phyloP scores from a whole-genome alignment of 2,113 vertebrate species.

The Dermatemys mawii region DNA sequence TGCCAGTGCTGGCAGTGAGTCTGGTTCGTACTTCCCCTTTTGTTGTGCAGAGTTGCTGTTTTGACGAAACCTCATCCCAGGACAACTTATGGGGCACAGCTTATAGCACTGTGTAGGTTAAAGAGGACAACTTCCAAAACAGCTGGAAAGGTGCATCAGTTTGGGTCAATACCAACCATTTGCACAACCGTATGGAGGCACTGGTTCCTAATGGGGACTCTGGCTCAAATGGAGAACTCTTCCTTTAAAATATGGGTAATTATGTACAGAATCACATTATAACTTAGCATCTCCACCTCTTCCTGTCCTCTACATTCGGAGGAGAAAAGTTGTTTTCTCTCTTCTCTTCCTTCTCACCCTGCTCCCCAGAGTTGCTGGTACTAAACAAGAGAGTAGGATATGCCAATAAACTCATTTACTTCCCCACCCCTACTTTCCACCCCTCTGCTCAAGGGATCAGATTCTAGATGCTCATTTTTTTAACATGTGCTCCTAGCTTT shows the following conservation, averaged over 20 bases:
- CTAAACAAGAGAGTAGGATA: neutral
- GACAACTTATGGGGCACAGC: neutral
- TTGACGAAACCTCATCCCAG: neutral
- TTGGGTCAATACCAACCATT: neutral
- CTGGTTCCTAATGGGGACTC: neutral
- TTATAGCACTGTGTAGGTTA: rapidly evolving
- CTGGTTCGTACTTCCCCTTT: neutral
- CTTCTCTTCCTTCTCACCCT: neutral
- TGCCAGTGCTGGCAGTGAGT: neutral
- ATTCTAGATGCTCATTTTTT: neutral
- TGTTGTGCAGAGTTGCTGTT: neutral
- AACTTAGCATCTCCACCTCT: neutral
- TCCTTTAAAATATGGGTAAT: neutral
- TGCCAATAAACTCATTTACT: neutral
- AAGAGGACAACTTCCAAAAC: neutral
- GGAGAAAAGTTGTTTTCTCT: neutral
- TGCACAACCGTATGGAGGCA: neutral
- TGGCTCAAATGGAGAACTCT: neutral
- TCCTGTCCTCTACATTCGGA: neutral
- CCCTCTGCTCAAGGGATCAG: neutral
- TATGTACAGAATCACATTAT: neutral
- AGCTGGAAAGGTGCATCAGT: neutral
- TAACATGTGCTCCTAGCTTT: neutral
- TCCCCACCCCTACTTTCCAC: neutral
- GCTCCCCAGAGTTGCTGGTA: neutral